Conservation (phyloP, 1,140 invertebrate genomes). For the Drosophila melanogaster region Release_6_plus_ISO1_MT NT_033777.3:7410501-7411000, state of each 20-base stretch:
- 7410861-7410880: constrained; percentile 65
- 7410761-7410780: constrained; percentile 77
- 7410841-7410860: constrained; percentile 38
- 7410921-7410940: constrained; percentile 5
- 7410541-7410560: no score
- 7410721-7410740: constrained; percentile 17
- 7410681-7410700: neutral
- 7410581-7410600: no score
- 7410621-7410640: neutral
- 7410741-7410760: constrained; percentile 4
- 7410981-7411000: neutral
- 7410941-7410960: neutral
- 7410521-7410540: no score
- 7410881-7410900: constrained; percentile 79
- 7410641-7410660: neutral
- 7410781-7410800: constrained; percentile 81
- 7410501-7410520: no score
- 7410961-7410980: neutral
- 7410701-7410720: constrained; percentile 8
- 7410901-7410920: constrained; percentile 19
- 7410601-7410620: no score
- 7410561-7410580: no score
- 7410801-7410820: constrained; percentile 57
- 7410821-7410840: constrained; percentile 32
- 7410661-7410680: constrained; percentile 7